Conservation (phyloP, 2,888 invertebrate genomes). For the Aphodius sticticus region DNA sequence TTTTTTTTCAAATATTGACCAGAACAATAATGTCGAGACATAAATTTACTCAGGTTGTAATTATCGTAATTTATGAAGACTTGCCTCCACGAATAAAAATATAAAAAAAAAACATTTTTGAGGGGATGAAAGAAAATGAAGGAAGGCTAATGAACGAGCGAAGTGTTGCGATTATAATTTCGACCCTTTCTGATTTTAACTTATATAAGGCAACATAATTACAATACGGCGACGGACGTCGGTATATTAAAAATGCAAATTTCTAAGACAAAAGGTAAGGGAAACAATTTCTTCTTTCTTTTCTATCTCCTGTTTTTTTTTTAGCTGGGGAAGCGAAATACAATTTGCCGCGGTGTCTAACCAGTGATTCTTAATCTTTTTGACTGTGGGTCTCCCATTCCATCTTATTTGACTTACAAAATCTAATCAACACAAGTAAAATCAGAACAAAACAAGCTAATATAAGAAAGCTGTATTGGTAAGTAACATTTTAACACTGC, state of each 20-base stretch:
- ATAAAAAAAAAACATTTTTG: not conserved
- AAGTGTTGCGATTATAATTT: not conserved
- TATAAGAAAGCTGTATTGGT: no score
- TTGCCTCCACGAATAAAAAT: not conserved
- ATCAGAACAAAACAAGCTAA: no score
- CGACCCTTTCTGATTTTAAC: not conserved
- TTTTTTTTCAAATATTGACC: not conserved
- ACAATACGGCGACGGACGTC: not conserved
- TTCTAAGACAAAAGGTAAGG: not conserved
- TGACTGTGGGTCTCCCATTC: no score
- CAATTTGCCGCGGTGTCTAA: not conserved
- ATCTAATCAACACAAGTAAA: no score
- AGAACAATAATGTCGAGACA: not conserved
- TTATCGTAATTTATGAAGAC: not conserved
- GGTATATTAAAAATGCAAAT: not conserved
- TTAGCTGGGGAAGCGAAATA: not conserved
- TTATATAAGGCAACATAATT: conserved; percentile 4
- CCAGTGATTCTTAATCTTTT: not conserved
- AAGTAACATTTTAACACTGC: no score
- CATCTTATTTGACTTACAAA: no score
- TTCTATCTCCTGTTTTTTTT: not conserved
- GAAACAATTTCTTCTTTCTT: not conserved
- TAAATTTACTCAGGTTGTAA: not conserved
- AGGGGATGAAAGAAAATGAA: not conserved
- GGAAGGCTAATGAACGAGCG: not conserved